Conservation (phyloP, 2,113 vertebrate genomes). For the Pluvialis apricaria region DNA sequence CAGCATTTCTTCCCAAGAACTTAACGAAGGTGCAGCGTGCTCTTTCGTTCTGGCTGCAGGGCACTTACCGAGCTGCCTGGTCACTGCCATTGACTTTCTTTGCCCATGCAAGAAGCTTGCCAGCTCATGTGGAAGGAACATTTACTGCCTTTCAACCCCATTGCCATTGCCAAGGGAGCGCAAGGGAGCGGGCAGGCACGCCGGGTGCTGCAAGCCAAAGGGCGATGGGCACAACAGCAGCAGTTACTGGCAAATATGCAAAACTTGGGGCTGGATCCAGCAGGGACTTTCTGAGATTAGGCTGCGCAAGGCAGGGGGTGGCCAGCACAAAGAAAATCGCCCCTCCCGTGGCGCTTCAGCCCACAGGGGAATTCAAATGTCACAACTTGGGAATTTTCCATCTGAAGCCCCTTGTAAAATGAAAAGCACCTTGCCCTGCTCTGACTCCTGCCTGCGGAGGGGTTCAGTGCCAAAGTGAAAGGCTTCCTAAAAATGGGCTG, state of each 20-base stretch:
- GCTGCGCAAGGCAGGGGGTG: slow-evolving; percentile 23
- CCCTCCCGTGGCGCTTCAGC: not conserved
- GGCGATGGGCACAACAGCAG: not conserved
- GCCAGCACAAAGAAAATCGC: not conserved
- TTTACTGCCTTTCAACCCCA: not conserved
- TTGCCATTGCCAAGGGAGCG: not conserved
- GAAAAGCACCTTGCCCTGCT: not conserved
- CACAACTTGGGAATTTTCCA: slow-evolving; percentile 49
- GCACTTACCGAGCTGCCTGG: rapidly evolving
- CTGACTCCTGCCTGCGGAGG: not conserved
- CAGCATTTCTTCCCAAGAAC: not conserved
- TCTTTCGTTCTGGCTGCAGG: not conserved
- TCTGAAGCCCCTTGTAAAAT: not conserved
- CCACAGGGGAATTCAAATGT: not conserved
- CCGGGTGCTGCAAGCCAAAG: not conserved
- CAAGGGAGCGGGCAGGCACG: not conserved
- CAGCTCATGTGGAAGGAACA: not conserved
- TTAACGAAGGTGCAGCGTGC: too few species aligned
- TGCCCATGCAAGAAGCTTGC: not conserved
- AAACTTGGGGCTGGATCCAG: not conserved
- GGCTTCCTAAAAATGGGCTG: slow-evolving; percentile 51
- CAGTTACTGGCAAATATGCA: not conserved
- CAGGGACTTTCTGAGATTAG: not conserved
- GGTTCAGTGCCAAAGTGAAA: slow-evolving; percentile 55
- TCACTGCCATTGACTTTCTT: not conserved